Evolutionary conservation across 1,140 invertebrate species (phyloP), one percentile per base, ranked within the genome.

Genomic region (Drosophila sp.): DNA sequence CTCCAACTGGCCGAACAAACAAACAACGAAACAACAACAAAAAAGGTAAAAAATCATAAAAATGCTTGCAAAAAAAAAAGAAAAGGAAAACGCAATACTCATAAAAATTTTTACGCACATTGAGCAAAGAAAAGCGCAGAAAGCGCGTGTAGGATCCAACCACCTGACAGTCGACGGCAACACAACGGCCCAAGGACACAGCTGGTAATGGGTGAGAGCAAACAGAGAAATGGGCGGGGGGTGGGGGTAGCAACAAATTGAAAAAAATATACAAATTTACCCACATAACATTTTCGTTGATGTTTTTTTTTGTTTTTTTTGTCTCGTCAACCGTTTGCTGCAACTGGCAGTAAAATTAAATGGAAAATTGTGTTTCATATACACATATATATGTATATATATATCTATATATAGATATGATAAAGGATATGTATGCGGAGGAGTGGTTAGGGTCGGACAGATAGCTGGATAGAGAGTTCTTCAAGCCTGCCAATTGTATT

Each of bases 31-130:
- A 30, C 2, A 5, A 3, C 23, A 60, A 10, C 72, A 84, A 80
- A 84, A 81, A 86, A 85, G 67, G 70, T 78, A 84, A 61, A 86
- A 86, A 81, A 86, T 85, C 82, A 86, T 86, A 78, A 86, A 76
- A 85, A 86, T 69, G 55, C 74, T 57, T 50, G 63, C 7, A 61
- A 29, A 41, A n/a, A 38, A 7, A 58, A 35, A 65, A 29, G 38
- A 29, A 17, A 55, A 27, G 32, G n/a, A 71, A 72, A 84, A 66
- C 62, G 84, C 83, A 87, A 87, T 89, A 71, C 76, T 89, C 84
- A 89, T 84, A 89, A 78, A 89, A 87, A 84, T 84, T 78, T 72
- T 70, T 87, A 87, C 84, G 84, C 84, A 87, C 84, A 87, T 87
- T 89, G 84, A 76, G 84, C 80, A 72, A 63, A 73, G 47, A 50